Evolutionary conservation across 2,888 invertebrate species (phyloP).

Genomic region (Callyntrura guangdongensis): DNA sequence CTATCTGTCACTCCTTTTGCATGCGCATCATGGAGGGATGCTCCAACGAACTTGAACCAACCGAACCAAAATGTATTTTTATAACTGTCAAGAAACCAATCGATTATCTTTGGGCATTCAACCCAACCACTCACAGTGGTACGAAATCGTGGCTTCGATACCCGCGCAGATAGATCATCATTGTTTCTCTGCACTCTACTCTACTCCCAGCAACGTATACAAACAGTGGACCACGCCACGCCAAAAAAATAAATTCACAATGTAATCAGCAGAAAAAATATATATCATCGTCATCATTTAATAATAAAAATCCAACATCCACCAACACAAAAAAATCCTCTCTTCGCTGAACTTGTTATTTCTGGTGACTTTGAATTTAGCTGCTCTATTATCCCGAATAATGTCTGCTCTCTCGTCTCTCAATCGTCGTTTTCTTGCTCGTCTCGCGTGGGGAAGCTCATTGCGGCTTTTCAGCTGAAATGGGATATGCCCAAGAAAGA

Average conservation of each 20-base stretch:
- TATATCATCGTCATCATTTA: neutral
- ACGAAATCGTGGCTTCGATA: too few species aligned
- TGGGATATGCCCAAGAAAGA: slow-evolving; percentile 21
- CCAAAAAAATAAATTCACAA: slow-evolving; percentile 39
- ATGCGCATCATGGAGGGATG: neutral
- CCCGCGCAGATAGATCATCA: too few species aligned
- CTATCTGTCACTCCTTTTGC: neutral
- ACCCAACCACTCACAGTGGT: slow-evolving; percentile 51
- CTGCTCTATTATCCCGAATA: neutral
- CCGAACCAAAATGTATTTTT: slow-evolving; percentile 27
- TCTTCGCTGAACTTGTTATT: slow-evolving; percentile 6
- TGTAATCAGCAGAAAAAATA: slow-evolving; percentile 12
- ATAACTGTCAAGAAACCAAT: slow-evolving; percentile 67
- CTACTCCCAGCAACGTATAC: neutral
- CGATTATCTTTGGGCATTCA: slow-evolving; percentile 74
- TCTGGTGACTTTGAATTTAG: slow-evolving; percentile 42
- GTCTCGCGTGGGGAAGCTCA: neutral
- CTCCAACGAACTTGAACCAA: slow-evolving; percentile 12
- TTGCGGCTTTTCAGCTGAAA: neutral
- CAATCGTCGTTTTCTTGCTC: neutral
- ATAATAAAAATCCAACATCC: neutral
- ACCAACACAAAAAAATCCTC: neutral
- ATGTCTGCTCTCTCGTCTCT: neutral
- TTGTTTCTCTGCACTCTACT: neutral
- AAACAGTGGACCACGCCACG: neutral